These are phyloP conservation scores for Nephrotoma flavescens DNA, from an alignment of 2,888 invertebrate species.

Conservation along the genomic window DNA sequence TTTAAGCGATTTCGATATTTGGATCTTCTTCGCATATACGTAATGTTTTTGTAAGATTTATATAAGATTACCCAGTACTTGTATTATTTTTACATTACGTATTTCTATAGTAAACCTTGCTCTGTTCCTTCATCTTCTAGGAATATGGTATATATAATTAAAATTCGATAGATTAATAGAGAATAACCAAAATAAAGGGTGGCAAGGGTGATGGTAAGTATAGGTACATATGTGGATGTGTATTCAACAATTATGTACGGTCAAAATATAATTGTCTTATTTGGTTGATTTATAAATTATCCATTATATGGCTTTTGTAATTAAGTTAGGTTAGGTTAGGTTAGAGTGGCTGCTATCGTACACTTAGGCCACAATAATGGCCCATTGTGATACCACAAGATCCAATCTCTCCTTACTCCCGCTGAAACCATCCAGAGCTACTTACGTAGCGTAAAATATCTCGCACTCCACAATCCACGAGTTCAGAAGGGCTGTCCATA, in stretches of 20 bases:
- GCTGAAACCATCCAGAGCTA: too few species aligned
- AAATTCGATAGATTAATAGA: neutral
- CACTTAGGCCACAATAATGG: too few species aligned
- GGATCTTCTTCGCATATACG: neutral
- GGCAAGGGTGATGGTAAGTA: neutral
- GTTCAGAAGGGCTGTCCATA: too few species aligned
- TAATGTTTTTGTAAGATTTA: neutral
- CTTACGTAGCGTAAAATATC: too few species aligned
- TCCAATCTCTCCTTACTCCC: too few species aligned
- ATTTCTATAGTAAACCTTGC: neutral
- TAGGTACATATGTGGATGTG: too few species aligned
- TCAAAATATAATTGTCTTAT: too few species aligned
- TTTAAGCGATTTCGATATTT: neutral
- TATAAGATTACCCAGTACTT: neutral
- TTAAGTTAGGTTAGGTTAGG: neutral
- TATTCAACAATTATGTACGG: too few species aligned
- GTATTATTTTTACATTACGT: neutral
- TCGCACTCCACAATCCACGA: too few species aligned
- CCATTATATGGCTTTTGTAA: neutral
- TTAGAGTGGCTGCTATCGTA: too few species aligned
- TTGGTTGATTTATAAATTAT: neutral
- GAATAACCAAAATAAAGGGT: neutral
- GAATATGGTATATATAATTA: neutral
- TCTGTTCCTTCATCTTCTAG: neutral
- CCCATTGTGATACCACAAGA: too few species aligned